Percentiles rank a stretch among this genome's conserved stretches.
phyloP scores from a whole-genome alignment of 2,113 vertebrate genomes.

The Struthidea cinerea region DNA sequence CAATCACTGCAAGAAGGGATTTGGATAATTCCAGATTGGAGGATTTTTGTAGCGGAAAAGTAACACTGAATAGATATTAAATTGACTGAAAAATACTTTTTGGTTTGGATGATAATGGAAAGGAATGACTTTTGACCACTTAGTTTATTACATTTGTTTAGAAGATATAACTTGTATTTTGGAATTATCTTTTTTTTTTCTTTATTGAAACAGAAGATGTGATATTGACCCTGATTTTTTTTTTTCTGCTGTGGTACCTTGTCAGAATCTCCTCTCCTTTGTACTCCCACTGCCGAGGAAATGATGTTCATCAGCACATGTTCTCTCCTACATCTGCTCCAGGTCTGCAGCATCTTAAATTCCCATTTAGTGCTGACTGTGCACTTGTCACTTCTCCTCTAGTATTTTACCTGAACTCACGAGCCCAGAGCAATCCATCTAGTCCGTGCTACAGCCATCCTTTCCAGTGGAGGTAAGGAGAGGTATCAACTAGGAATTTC shows the following conservation, averaged over 20 bases:
- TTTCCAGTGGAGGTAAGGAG: constrained; percentile 93
- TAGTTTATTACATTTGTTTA: constrained; percentile 16
- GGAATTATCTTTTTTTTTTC: neutral
- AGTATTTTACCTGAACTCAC: constrained; percentile 75
- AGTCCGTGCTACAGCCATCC: constrained; percentile 78
- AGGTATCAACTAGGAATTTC: neutral
- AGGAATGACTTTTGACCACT: neutral
- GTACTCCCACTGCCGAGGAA: constrained; percentile 88
- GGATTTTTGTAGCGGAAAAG: neutral
- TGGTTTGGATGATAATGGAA: neutral
- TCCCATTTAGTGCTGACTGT: constrained; percentile 80
- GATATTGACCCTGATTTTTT: constrained; percentile 55
- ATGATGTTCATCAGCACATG: constrained; percentile 85
- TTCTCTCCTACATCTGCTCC: constrained; percentile 83
- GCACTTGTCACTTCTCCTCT: constrained; percentile 82
- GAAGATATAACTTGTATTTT: constrained; percentile 9
- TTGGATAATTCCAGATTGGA: neutral
- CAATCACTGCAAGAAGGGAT: neutral
- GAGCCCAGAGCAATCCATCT: constrained; percentile 73
- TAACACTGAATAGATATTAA: neutral
- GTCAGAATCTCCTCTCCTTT: constrained; percentile 92
- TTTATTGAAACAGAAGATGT: neutral
- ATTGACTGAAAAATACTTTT: neutral
- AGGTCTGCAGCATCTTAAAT: constrained; percentile 73
- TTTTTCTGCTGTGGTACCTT: constrained; percentile 55